phyloP scores from a whole-genome alignment of 2,888 invertebrate species.

The Plusia festucae region DNA sequence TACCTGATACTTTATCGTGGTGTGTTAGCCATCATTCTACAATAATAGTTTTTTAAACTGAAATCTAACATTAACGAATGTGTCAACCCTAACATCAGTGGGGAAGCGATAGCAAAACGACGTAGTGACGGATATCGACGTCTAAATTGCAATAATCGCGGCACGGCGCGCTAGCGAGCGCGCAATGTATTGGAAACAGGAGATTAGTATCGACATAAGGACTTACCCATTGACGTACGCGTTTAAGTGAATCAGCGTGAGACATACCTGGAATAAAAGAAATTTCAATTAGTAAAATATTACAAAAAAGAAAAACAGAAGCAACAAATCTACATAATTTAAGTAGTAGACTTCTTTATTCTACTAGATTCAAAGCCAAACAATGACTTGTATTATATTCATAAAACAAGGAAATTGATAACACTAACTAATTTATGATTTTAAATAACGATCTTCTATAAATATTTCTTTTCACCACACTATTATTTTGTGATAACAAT shows the following conservation, averaged over 20 bases:
- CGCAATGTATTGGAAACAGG: constrained; percentile 54
- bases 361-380: no score
- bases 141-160: constrained; percentile 46
- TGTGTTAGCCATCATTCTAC: no score
- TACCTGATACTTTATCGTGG: no score
- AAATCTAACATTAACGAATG: background rate
- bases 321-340: background rate
- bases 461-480: background rate
- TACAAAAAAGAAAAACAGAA: background rate
- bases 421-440: no score
- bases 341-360: background rate
- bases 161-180: constrained; percentile 34
- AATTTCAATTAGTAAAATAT: constrained; percentile 16
- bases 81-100: constrained; percentile 36
- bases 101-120: constrained; percentile 36
- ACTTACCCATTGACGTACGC: constrained; percentile 43
- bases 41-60: no score
- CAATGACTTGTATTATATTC: no score
- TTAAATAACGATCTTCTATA: no score
- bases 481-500: no score
- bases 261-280: constrained; percentile 68
- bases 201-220: constrained; percentile 46
- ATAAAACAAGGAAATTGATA: no score
- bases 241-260: background rate
- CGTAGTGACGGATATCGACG: constrained; percentile 46